Base-by-base conservation (phyloP, 2,888 invertebrate genomes). In the Drosophila rellima region DNA sequence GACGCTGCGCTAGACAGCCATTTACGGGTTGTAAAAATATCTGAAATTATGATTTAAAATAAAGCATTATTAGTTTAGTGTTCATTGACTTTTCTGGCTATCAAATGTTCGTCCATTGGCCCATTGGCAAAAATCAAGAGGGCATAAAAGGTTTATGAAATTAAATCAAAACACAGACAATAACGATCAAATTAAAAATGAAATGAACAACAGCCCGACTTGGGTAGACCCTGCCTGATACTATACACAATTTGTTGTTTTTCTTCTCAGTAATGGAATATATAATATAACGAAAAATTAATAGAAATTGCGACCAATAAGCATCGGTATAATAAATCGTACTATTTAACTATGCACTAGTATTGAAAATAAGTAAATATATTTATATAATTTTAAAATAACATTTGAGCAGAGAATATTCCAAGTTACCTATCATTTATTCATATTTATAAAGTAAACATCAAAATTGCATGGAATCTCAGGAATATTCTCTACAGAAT, bases 21-120 rank as follows among this genome's bases (percentile, higher is more conserved):
- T 78, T 78, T 47, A 59, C 50, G 61, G 62, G n/a, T 65, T 47
- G 54, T 65, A 57, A 26, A 68, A 44, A 61, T 54, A 60, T 20
- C 86, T 82, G 74, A 15, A 82, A 82, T 31, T 20, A 62, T 23
- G 50, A 55, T 54, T 23, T 18, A 61, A 51, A 56, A 56, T 37
- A 44, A 51, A 55, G 37, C 37, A 66, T 62, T 66, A 51, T 61
- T 65, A 31, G 23, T 39, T 56, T 33, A 35, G 60, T 44, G 54
- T 42, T 11, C n/a, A 37, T 45, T 40, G 40, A 26, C 20, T 26
- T 35, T 76, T 15, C 76, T 47, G 6, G 39, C 11, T 42, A 37
- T 35, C 18, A 17, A 23, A 31, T 20, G 37, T 0, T 6, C 31
- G 8, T 8, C 2, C 3, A 11, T 29, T 8, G 23, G 40, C 8